Evolutionary conservation across 2,888 invertebrate species (phyloP).

Genomic region (Chalcis sispes): DNA sequence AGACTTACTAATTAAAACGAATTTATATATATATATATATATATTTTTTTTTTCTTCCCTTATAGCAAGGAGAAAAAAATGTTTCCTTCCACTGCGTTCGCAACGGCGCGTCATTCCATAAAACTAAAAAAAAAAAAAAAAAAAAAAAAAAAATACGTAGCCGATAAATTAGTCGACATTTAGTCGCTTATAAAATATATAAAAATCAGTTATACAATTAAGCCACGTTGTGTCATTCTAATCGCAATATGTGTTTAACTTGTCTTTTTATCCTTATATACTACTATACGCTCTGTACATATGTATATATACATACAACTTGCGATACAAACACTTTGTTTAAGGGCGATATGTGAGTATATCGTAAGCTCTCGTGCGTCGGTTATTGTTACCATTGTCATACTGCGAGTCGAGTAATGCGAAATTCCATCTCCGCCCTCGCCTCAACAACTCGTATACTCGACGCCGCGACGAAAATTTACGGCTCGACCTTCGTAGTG

Average conservation of each 20-base stretch:
- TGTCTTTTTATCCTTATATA: background rate
- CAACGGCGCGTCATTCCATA: constrained; percentile 14
- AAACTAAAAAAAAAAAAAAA: background rate
- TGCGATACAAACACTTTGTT: background rate
- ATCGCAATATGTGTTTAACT: constrained; percentile 11
- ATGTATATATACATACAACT: constrained; percentile 45
- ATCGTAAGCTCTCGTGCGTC: constrained; percentile 26
- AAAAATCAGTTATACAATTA: constrained; percentile 7
- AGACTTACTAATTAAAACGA: background rate
- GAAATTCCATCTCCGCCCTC: constrained; percentile 11
- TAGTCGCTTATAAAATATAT: constrained; percentile 28
- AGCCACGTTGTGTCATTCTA: constrained; percentile 31
- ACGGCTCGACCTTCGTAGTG: background rate
- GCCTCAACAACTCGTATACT: background rate
- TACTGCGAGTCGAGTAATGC: constrained; percentile 19
- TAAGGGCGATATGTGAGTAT: background rate
- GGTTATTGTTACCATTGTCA: constrained; percentile 14
- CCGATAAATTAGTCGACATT: constrained; percentile 34
- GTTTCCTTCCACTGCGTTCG: constrained; percentile 36
- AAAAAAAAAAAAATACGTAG: constrained; percentile 8
- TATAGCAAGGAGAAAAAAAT: background rate
- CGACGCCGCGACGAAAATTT: constrained; percentile 16
- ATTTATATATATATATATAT: background rate
- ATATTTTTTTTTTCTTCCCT: background rate
- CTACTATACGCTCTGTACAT: constrained; percentile 41